Percentiles rank a stretch among this genome's conserved stretches.
Conservation (phyloP, 2,797 vertebrate species). For the Chanos chanos region DNA sequence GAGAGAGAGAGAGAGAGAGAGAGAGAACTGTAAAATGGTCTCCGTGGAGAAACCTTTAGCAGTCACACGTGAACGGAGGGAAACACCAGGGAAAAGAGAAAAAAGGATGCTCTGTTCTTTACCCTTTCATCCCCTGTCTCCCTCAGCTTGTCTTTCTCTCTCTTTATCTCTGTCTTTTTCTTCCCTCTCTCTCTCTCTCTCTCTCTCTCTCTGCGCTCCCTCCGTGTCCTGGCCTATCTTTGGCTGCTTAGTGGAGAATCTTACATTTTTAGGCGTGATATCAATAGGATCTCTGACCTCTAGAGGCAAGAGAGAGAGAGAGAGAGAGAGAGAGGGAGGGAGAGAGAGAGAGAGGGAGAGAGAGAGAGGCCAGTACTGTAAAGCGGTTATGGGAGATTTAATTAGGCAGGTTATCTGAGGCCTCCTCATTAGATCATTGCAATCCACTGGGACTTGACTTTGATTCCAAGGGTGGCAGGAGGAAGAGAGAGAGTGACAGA, state of each 20-base stretch:
- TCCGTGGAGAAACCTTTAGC: constrained; percentile 1
- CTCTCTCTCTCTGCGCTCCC: neutral
- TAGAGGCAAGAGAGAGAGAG: neutral
- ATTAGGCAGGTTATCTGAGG: constrained; percentile 47
- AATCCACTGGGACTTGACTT: constrained; percentile 20
- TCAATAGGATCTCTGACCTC: constrained; percentile 31
- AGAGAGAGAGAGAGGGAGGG: neutral
- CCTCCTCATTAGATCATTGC: constrained; percentile 41
- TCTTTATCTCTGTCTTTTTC: constrained; percentile 35
- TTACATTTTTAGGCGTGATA: constrained; percentile 42
- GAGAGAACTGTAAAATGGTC: too few relatives aligned
- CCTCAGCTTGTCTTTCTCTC: constrained; percentile 26
- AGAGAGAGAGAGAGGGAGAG: neutral
- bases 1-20: constrained; percentile 32
- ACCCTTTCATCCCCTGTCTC: neutral
- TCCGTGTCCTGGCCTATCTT: too few relatives aligned
- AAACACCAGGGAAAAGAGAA: too few relatives aligned
- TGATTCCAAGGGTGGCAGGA: neutral
- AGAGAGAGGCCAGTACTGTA: constrained; percentile 46
- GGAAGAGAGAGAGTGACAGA: neutral
- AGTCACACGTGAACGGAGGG: too few relatives aligned
- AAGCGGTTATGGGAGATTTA: constrained; percentile 46
- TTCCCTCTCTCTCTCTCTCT: constrained; percentile 1
- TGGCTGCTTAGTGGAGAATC: neutral
- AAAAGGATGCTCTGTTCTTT: neutral